Percentiles rank a stretch among this genome's conserved stretches.
These are phyloP conservation scores for Ariopsis seemanni DNA, from an alignment of 2,113 vertebrate species.

Conservation along the genomic window DNA sequence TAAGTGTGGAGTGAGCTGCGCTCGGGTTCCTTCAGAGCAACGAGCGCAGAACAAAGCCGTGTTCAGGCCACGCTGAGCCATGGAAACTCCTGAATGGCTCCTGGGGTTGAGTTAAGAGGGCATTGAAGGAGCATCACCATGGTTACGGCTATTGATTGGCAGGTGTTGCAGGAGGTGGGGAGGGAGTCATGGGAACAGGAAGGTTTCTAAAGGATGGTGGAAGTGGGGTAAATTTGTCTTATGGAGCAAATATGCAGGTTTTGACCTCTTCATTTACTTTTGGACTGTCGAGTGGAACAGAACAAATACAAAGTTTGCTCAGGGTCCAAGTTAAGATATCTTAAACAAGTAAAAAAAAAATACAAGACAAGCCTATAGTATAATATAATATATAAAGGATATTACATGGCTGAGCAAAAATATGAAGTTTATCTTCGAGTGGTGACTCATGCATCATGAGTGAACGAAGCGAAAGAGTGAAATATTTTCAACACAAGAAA, in stretches of 20 bases:
- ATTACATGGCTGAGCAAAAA: too few species aligned
- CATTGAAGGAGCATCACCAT: constrained; percentile 32
- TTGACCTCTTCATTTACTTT: constrained; percentile 1
- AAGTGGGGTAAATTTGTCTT: constrained; percentile 18
- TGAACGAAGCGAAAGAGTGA: too few species aligned
- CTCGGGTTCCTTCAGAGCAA: constrained; percentile 48
- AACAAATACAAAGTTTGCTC: neutral
- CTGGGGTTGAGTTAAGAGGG: constrained; percentile 33
- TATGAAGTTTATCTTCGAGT: too few species aligned
- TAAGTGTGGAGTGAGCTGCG: constrained; percentile 63
- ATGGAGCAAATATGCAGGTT: constrained; percentile 11
- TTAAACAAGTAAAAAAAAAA: neutral
- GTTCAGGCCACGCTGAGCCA: constrained; percentile 18
- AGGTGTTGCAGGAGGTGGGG: constrained; percentile 37
- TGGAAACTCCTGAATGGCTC: constrained; percentile 37
- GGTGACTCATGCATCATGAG: too few species aligned
- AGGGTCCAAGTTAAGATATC: constrained; percentile 1
- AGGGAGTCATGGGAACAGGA: constrained; percentile 28
- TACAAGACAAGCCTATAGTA: neutral
- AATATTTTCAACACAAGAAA: too few species aligned
- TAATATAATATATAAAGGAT: too few species aligned
- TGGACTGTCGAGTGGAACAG: constrained; percentile 1
- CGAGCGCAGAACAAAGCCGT: constrained; percentile 33
- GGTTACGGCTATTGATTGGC: constrained; percentile 61
- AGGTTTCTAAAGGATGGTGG: constrained; percentile 2